phyloP scores from a whole-genome alignment of 1,140 invertebrate genomes.

The Aphidius gifuensis region DNA sequence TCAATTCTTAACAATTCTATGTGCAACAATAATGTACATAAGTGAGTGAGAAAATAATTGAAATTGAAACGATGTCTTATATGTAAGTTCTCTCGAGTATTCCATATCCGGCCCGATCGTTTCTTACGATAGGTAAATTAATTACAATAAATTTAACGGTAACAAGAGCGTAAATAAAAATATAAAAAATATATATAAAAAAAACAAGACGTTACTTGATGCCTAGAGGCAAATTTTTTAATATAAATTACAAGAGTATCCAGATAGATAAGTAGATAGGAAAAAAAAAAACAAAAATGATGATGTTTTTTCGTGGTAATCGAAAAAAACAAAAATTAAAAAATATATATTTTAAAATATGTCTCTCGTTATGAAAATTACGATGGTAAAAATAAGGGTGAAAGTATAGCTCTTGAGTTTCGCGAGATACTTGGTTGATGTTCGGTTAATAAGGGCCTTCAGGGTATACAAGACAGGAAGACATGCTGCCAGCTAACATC shows the following conservation, averaged over 20 bases:
- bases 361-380: slow-evolving; percentile 13
- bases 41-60: background rate
- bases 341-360: background rate
- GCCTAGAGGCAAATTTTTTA: too few relatives aligned
- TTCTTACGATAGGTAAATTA: slow-evolving; percentile 51
- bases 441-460: slow-evolving; percentile 13
- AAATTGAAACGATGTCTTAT: slow-evolving; percentile 13
- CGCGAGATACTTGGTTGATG: slow-evolving; percentile 8
- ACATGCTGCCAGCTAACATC: too few relatives aligned
- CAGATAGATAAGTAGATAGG: background rate
- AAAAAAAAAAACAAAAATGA: too few relatives aligned
- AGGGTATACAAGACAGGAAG: slow-evolving; percentile 1
- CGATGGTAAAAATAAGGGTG: slow-evolving; percentile 6
- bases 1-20: slow-evolving; percentile 6
- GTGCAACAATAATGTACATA: background rate
- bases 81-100: slow-evolving; percentile 19
- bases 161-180: slow-evolving; percentile 43
- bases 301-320: too few relatives aligned
- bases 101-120: slow-evolving; percentile 40
- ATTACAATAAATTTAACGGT: slow-evolving; percentile 56
- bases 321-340: background rate
- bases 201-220: too few relatives aligned
- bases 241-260: background rate
- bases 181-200: background rate
- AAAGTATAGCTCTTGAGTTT: slow-evolving; percentile 5